Conservation (phyloP, 2,888 invertebrate species). For the Drepanosiphum platanoidis region DNA sequence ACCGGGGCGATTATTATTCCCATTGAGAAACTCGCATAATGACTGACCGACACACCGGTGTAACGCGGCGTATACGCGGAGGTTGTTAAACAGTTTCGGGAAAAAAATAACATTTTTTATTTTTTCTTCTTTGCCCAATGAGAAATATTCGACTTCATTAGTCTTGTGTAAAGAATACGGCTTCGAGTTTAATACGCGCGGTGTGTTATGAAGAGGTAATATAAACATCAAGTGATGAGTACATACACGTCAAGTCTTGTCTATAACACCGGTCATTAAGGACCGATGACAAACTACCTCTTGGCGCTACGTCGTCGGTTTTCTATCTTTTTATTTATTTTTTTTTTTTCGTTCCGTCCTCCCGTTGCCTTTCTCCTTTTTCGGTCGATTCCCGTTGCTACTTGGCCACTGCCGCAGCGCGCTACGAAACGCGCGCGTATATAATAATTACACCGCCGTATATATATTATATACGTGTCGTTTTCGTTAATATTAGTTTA, state of each 20-base stretch:
- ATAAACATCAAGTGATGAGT: constrained; percentile 52
- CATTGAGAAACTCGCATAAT: constrained; percentile 16
- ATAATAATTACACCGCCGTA: neutral
- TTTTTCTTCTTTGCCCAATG: constrained; percentile 7
- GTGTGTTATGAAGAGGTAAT: constrained; percentile 20
- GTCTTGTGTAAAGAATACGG: constrained; percentile 16
- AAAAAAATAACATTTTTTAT: neutral
- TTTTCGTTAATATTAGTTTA: neutral
- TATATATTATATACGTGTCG: neutral
- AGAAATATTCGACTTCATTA: constrained; percentile 53
- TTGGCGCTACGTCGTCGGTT: constrained; percentile 42
- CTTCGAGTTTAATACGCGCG: neutral
- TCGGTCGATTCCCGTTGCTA: neutral
- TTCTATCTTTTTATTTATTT: constrained; percentile 30
- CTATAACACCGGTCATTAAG: constrained; percentile 52
- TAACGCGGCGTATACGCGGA: neutral
- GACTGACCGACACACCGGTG: neutral
- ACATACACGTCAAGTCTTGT: constrained; percentile 43
- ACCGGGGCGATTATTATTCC: constrained; percentile 14
- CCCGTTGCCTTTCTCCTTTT: constrained; percentile 4
- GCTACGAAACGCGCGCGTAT: neutral
- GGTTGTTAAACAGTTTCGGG: constrained; percentile 39
- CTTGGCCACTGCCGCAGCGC: neutral
- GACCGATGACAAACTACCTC: constrained; percentile 55
- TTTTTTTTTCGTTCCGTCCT: neutral